Evolutionary conservation across 1,140 invertebrate genomes (phyloP), one percentile per base, ranked within the genome.

Genomic region (Hylaeus anthracinus): DNA sequence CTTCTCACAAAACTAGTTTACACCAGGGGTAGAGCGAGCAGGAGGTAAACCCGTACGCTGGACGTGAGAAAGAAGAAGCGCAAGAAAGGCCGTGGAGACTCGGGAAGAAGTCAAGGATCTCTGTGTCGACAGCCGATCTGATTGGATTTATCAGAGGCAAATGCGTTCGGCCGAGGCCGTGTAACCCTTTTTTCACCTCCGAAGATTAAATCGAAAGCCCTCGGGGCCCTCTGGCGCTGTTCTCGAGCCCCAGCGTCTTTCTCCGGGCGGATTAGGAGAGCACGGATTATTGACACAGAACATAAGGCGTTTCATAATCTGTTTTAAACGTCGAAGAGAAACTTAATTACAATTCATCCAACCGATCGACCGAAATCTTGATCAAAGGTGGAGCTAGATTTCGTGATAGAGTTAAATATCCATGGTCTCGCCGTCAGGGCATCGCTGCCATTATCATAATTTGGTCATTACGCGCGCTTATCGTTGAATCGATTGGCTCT

Each of bases 81-180:
- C 72, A 65, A 37, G 73, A 66, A 84, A 64, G 71, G 43, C 56
- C 76, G 10, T 39, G 14, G 37, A 12, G 53, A 41, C 12, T 2
- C 1, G 3, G 15, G 51, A 70, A 71, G 39, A 55, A 65, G 15
- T 5, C 60, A 51, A 66, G 66, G 55, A 58, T 66, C 77, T 58
- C 77, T 71, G 82, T 83, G 85, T 87, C 86, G 81, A 87, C 86
- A 87, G 78, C 82, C 86, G 82, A 86, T 87, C 85, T 81, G 87
- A 89, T 86, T 89, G 89, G 89, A 89, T 90, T 90, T 89, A 88
- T 86, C 64, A 82, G 74, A 71, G 79, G 72, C 79, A 88, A 86
- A 88, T 87, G 81, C 88, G 67, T 51, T 77, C 37, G 76, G 65
- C 37, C 56, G 76, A 71, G 67, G 37, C 58, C 56, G 43, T 71